phyloP scores from a whole-genome alignment of 2,888 invertebrate genomes.

The Amblyjoppa fuscipennis region DNA sequence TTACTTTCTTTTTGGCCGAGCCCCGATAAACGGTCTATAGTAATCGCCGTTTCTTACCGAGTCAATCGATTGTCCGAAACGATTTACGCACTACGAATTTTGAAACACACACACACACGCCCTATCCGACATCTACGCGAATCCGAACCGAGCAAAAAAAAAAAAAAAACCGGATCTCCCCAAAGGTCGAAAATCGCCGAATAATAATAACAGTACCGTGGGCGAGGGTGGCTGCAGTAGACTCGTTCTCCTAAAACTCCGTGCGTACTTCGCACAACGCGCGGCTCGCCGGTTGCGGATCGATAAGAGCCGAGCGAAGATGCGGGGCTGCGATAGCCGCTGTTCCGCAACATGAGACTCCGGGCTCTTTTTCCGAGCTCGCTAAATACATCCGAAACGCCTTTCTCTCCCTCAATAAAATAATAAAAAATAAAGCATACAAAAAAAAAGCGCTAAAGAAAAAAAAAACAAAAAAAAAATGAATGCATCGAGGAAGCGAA shows the following conservation, averaged over 20 bases:
- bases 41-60: not conserved
- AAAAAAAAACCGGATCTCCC: not conserved
- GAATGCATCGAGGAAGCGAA: slow-evolving; percentile 6
- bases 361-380: slow-evolving; percentile 30
- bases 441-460: not conserved
- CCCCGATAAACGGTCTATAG: not conserved
- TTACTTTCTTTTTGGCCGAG: not conserved
- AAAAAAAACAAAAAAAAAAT: not conserved
- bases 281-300: slow-evolving; percentile 70
- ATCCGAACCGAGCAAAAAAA: not conserved
- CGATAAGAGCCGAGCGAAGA: slow-evolving; percentile 75
- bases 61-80: not conserved
- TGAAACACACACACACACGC: not conserved
- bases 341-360: slow-evolving; percentile 70
- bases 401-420: not conserved
- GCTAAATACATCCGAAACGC: slow-evolving; percentile 29
- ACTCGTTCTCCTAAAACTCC: slow-evolving; percentile 8
- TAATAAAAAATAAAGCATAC: not conserved
- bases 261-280: slow-evolving; percentile 28
- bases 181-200: not conserved
- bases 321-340: slow-evolving; percentile 68
- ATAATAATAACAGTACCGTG: not conserved
- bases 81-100: not conserved
- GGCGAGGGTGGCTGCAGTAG: not conserved
- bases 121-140: not conserved